These are phyloP conservation scores for Bombycilla garrulus DNA, from an alignment of 2,113 vertebrate genomes.

Conservation along the genomic window DNA sequence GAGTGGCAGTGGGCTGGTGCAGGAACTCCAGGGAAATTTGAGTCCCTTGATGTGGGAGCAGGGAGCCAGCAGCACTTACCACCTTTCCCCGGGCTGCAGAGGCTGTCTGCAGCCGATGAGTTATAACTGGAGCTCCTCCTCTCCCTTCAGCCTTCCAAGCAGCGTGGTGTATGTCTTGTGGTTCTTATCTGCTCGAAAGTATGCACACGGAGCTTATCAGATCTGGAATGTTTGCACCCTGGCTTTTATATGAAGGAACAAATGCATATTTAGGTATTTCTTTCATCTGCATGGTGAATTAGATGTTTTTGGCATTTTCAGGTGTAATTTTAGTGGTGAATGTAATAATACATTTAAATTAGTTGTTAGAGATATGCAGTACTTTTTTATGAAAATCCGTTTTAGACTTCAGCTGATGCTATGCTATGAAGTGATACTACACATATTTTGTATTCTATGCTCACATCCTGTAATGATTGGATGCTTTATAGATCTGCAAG, in stretches of 20 bases:
- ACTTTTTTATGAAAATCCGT: neutral
- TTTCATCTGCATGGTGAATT: neutral
- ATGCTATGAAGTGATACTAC: neutral
- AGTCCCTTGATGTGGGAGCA: slow-evolving; percentile 33
- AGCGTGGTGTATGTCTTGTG: slow-evolving; percentile 7
- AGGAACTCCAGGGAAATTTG: neutral
- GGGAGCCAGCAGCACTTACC: neutral
- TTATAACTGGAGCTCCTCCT: slow-evolving; percentile 3
- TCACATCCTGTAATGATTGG: neutral
- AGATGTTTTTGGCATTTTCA: neutral
- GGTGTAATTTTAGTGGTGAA: neutral
- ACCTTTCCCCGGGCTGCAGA: neutral
- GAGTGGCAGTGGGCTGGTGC: neutral
- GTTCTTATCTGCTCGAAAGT: slow-evolving; percentile 32
- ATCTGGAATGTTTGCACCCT: slow-evolving; percentile 23
- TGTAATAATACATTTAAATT: neutral
- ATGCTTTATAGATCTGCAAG: neutral
- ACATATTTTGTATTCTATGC: neutral
- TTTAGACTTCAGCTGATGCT: neutral
- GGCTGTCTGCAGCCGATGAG: neutral
- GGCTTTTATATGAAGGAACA: neutral
- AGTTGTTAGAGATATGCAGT: neutral
- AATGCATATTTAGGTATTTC: neutral
- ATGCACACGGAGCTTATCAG: slow-evolving; percentile 32
- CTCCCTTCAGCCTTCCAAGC: neutral